Base-by-base conservation (phyloP, 2,113 vertebrate genomes). In the Hypocryptadius cinnamomeus region DNA sequence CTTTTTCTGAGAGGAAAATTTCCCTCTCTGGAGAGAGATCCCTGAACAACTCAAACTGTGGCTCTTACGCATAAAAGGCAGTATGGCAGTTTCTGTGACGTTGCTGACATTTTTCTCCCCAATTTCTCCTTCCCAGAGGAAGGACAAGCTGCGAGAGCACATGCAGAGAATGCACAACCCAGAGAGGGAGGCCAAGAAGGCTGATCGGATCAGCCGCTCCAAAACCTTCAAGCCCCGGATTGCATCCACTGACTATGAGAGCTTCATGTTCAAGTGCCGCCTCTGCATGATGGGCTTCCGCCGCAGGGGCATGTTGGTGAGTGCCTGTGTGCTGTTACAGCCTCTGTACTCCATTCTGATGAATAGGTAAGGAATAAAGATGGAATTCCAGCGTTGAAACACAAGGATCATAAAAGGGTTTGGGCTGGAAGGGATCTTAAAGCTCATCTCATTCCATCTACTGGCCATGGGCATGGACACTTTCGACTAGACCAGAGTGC, bases 111-210 rank as follows among this genome's bases (percentile, higher is more conserved):
- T 42, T 59, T 68, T 24, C 23, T 54, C 30, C 22, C 24, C 1
- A 5, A 30, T 35, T 69, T 48, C 37, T 79, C 76, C 94, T 39
- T 44, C 50, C 59, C 84, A 99, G 99, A 98, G 99, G 83, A 99
- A 99, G 85, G 99, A 99, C 97, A 99, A 99, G 73, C 97, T 99
- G 44, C 98, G 99, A 50, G 99, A 99, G 89, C 99, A 99, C 97
- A 99, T 99, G 99, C 99, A 99, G 84, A 98, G 99, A 39, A 99
- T 99, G 99, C 99, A 99, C 94, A 99, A 99, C 82, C 99, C 99
- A 0, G 99, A 99, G 92, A 98, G 99, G 39, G 99, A 99, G 91
- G 99, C 99, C 77, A 99, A 99, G 97, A 99, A 99, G 92, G 99
- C 99, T 0, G 99, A 99, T 91, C 98, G 99, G 16, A 98, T 98